Evolutionary conservation across 1,140 invertebrate genomes (phyloP).

Genomic region (Heterodera schachtii): DNA sequence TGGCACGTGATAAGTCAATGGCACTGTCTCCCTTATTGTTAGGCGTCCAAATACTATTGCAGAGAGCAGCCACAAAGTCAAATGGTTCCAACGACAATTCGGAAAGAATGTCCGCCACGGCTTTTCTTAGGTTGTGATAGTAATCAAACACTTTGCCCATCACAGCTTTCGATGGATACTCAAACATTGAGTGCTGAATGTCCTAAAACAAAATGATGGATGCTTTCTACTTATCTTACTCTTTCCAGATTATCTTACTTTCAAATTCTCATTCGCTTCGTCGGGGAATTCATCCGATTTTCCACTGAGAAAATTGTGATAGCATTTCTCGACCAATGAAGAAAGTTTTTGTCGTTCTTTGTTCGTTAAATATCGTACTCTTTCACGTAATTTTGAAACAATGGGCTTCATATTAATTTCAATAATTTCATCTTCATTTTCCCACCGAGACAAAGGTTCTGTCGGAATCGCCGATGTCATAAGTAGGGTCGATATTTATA

Average conservation of each 20-base stretch:
- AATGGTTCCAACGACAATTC: constrained; percentile 2
- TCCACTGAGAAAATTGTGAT: not conserved
- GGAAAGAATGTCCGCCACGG: not conserved
- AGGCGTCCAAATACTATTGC: constrained; percentile 12
- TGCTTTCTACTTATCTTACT: no score
- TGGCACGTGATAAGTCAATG: constrained; percentile 10
- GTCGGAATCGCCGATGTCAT: not conserved
- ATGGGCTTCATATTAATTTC: not conserved
- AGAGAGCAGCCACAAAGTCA: constrained; percentile 21
- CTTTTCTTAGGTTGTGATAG: not conserved
- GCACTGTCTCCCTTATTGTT: not conserved
- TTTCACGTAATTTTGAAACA: not conserved
- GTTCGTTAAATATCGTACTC: not conserved
- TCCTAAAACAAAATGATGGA: no score
- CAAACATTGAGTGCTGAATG: not conserved
- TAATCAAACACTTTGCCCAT: not conserved
- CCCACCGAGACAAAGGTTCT: not conserved
- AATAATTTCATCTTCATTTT: not conserved
- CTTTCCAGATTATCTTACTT: no score
- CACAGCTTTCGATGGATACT: not conserved
- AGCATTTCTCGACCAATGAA: not conserved
- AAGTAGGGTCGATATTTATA: no score
- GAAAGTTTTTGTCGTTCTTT: not conserved
- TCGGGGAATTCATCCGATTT: not conserved
- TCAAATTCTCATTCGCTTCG: not conserved